Evolutionary conservation across 2,888 invertebrate genomes (phyloP), one percentile per base, ranked within the genome.

Genomic region (Leistus spinibarbis): DNA sequence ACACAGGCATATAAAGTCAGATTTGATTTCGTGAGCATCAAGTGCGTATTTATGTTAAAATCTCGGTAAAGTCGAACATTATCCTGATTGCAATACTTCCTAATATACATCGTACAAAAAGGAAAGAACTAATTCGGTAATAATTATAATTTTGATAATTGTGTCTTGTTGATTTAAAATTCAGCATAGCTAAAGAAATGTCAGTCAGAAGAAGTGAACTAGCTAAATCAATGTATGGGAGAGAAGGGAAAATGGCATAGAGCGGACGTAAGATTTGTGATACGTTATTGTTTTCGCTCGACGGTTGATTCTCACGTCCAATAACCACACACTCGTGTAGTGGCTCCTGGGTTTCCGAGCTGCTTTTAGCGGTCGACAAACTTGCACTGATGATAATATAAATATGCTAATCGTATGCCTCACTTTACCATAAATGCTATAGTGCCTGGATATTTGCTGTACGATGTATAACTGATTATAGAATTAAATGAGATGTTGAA

Each of bases 361-460:
- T 16, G 64, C 24, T 24, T n/a, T 24, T 20, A 64, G 64, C 64
- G 64, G 64, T 65, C 64, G 22, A 20, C 23, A 64, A 22, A 73
- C 60, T 53, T 67, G 60, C 60, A 67, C 67, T 67, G 73, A 73
- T 73, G 73, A 73, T 73, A 62, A 60, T 73, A 73, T 73, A 73
- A 73, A 73, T 73, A 73, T 73, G 73, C 67, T 73, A 73, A 73
- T 73, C 73, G 60, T 60, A 27, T 54, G 40, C 57, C n/a, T 72
- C 3, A 60, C 60, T 20, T 22, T 22, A 60, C 20, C 60, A 10
- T 60, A 60, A 22, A 20, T 60, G 60, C 60, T 20, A 40, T 10
- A 40, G 7, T 40, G 13, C 7, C 7, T 40, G 7, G 7, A 40
- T 40, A 40, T 40, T 40, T 40, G 5, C 40, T 40, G 5, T 13